Conservation (phyloP, 1,140 invertebrate species). For the Lordiphosa stackelbergi region DNA sequence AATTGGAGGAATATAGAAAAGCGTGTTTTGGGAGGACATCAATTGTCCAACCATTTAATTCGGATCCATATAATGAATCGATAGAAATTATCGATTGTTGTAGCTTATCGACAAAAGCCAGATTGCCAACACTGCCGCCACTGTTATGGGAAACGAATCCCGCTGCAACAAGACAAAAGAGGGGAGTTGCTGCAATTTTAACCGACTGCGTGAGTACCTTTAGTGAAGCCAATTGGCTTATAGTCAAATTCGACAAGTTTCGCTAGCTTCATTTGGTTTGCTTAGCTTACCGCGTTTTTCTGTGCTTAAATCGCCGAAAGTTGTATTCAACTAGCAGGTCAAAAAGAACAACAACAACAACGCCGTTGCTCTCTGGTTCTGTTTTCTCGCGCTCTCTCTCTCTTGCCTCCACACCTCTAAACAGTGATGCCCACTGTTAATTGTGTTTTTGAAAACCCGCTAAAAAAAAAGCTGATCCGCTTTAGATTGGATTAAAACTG, state of each 20-base stretch:
- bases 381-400: not conserved
- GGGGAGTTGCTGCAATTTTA: too few relatives aligned
- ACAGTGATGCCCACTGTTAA: not conserved
- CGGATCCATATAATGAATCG: too few relatives aligned
- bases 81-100: too few relatives aligned
- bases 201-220: too few relatives aligned
- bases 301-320: slow-evolving; percentile 49
- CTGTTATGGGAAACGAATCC: not conserved
- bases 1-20: too few relatives aligned
- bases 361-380: slow-evolving; percentile 30
- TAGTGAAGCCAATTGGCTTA: too few relatives aligned
- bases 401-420: slow-evolving; percentile 25
- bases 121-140: not conserved
- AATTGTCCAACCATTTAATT: too few relatives aligned
- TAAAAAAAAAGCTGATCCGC: not conserved
- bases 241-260: too few relatives aligned
- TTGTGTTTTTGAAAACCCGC: not conserved
- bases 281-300: slow-evolving; percentile 39
- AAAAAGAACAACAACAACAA: slow-evolving; percentile 53
- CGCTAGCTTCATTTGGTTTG: too few relatives aligned
- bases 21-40: too few relatives aligned
- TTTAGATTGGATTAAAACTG: too few relatives aligned
- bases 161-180: too few relatives aligned
- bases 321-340: slow-evolving; percentile 42
- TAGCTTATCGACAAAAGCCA: not conserved